Conservation (phyloP, 2,797 vertebrate genomes). For the Bothrops alternatus region DNA sequence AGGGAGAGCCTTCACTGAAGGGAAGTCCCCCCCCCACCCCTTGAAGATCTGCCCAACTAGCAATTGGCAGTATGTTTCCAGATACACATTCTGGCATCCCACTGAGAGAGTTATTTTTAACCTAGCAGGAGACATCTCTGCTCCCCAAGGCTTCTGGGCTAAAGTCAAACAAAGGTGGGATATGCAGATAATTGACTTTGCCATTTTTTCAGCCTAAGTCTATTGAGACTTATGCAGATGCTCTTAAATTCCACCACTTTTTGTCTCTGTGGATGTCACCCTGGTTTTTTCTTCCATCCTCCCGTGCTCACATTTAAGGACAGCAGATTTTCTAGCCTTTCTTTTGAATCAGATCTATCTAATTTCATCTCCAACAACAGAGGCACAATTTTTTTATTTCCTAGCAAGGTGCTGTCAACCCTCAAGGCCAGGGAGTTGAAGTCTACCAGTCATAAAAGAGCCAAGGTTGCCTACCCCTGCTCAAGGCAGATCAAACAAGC, state of each 20-base stretch:
- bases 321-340: background rate
- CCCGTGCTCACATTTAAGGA: background rate
- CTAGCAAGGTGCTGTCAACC: background rate
- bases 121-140: background rate
- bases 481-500: no score
- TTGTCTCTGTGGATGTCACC: background rate
- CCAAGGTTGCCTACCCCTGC: no score
- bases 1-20: background rate
- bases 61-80: background rate
- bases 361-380: background rate
- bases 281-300: background rate
- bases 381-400: background rate
- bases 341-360: background rate
- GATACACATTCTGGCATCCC: background rate
- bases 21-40: background rate
- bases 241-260: background rate
- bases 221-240: background rate
- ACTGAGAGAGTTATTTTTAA: background rate
- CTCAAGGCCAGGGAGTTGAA: no score
- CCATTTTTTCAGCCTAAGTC: background rate
- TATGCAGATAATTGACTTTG: background rate
- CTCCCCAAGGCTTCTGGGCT: background rate
- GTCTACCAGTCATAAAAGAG: no score
- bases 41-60: background rate
- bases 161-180: background rate